These are phyloP conservation scores for Paradisaea rubra DNA, from an alignment of 2,113 vertebrate species.

Conservation along the genomic window DNA sequence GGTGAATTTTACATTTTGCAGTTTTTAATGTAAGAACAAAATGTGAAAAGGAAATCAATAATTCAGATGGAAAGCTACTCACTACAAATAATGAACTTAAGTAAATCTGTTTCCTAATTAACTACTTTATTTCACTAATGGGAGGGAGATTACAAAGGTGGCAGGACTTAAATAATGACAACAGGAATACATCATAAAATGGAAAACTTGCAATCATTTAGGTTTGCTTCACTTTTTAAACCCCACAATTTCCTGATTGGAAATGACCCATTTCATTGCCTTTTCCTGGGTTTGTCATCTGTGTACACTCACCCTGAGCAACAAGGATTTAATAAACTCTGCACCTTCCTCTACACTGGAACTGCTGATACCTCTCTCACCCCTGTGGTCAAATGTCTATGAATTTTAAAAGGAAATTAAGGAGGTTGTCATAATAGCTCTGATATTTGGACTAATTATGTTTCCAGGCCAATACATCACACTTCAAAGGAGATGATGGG, in stretches of 20 bases:
- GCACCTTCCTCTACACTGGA: background rate
- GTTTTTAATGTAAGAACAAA: background rate
- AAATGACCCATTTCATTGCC: conserved; percentile 1
- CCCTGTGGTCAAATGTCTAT: background rate
- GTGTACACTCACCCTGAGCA: background rate
- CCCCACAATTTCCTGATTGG: conserved; percentile 7
- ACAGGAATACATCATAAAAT: background rate
- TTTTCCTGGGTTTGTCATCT: background rate
- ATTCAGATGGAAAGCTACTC: background rate
- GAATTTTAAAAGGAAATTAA: background rate
- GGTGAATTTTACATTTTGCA: background rate
- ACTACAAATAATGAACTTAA: conserved; percentile 14
- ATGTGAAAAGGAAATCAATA: conserved; percentile 6
- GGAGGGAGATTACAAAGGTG: background rate
- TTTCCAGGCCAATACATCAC: background rate
- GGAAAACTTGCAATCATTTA: background rate
- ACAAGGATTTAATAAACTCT: background rate
- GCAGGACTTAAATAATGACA: background rate
- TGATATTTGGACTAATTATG: background rate
- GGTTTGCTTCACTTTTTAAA: conserved; percentile 8
- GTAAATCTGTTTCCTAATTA: conserved; percentile 31
- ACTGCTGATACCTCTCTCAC: background rate
- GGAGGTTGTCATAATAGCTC: background rate
- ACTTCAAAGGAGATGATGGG: background rate
- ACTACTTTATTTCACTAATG: background rate